Conservation (phyloP, 1,140 invertebrate genomes). For the Lasioglossum baleicum region DNA sequence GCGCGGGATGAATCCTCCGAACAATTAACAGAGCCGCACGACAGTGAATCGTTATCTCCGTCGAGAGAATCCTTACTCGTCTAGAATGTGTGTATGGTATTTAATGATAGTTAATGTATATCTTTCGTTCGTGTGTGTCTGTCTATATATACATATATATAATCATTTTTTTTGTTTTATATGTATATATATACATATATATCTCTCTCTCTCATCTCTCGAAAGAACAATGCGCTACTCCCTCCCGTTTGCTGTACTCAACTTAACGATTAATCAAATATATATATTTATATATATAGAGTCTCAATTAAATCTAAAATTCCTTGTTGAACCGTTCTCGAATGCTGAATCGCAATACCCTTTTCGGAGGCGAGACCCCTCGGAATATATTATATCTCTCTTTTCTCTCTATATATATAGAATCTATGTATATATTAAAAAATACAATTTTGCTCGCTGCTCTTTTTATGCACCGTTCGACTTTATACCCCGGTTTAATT, state of each 20-base stretch:
- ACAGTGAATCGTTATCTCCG: conserved; percentile 33
- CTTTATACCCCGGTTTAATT: conserved; percentile 41
- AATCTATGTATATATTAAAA: conserved; percentile 52
- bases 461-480: conserved; percentile 45
- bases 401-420: neutral
- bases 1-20: conserved; percentile 14
- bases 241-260: conserved; percentile 16
- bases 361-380: conserved; percentile 23
- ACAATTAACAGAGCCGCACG: conserved; percentile 24
- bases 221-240: conserved; percentile 23
- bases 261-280: conserved; percentile 43
- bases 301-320: conserved; percentile 32
- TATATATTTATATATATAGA: conserved; percentile 19
- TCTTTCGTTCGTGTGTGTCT: conserved; percentile 31
- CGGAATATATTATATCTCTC: conserved; percentile 24
- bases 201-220: conserved; percentile 23
- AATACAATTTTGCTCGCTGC: conserved; percentile 62
- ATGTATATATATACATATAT: conserved; percentile 30
- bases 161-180: conserved; percentile 11
- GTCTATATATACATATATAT: conserved; percentile 50
- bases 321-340: conserved; percentile 17
- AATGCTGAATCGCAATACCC: conserved; percentile 46
- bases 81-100: conserved; percentile 25
- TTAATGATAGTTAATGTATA: conserved; percentile 19
- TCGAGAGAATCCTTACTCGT: conserved; percentile 24